These are phyloP conservation scores for Microdon myrmicae DNA, from an alignment of 2,888 invertebrate species.

Conservation along the genomic window DNA sequence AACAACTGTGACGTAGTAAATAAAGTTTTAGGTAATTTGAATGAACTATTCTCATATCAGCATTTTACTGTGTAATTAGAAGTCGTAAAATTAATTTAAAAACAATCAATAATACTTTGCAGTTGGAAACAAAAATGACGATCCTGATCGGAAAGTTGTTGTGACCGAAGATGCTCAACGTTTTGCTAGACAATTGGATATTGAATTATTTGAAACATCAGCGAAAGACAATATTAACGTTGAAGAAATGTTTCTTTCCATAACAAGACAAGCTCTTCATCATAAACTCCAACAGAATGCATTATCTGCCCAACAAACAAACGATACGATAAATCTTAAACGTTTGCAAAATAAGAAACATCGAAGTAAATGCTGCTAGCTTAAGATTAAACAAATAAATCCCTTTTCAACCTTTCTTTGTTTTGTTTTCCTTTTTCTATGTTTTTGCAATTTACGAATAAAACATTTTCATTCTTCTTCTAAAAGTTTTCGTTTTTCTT, in stretches of 20 bases:
- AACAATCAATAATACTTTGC: constrained; percentile 56
- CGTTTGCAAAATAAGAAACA: constrained; percentile 60
- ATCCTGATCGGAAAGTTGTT: constrained; percentile 94
- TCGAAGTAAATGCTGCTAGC: constrained; percentile 65
- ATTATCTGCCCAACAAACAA: constrained; percentile 62
- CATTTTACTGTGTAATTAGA: too few species aligned
- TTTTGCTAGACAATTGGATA: constrained; percentile 97
- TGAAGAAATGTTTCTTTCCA: constrained; percentile 90
- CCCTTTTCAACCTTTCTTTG: too few species aligned
- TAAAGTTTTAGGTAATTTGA: constrained; percentile 86
- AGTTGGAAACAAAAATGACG: constrained; percentile 98
- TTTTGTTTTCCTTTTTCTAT: constrained; percentile 23
- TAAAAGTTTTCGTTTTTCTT: constrained; percentile 28
- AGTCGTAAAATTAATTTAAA: too few species aligned
- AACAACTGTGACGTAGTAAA: constrained; percentile 99
- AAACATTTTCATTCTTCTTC: constrained; percentile 28
- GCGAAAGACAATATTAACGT: constrained; percentile 99
- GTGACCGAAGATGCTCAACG: constrained; percentile 96
- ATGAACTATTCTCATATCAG: too few species aligned
- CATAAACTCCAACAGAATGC: constrained; percentile 65
- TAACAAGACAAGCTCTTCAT: constrained; percentile 69
- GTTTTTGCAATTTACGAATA: constrained; percentile 27
- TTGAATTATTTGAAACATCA: constrained; percentile 96
- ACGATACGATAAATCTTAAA: constrained; percentile 63
- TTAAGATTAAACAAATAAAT: constrained; percentile 37